Percentiles rank a stretch among this genome's conserved stretches.
phyloP scores from a whole-genome alignment of 2,888 invertebrate genomes.

The Euzetes globulus region DNA sequence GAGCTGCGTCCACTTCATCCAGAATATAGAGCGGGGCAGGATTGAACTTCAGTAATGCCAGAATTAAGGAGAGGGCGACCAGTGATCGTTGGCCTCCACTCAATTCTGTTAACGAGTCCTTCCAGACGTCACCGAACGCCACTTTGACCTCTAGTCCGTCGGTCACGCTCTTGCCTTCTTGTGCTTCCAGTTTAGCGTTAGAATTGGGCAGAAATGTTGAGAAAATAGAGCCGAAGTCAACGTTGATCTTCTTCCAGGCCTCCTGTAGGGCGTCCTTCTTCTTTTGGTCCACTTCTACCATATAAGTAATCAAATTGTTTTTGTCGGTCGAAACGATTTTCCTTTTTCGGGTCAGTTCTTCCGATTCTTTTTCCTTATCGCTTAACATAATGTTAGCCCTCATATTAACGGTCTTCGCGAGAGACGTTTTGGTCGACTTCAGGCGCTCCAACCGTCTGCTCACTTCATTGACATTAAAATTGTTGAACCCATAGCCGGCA shows the following conservation, averaged over 20 bases:
- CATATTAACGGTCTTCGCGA: constrained; percentile 66
- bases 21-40: constrained; percentile 97
- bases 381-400: constrained; percentile 77
- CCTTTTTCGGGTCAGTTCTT: constrained; percentile 62
- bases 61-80: constrained; percentile 87
- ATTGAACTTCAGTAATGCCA: constrained; percentile 92
- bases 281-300: constrained; percentile 79
- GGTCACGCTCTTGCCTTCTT: constrained; percentile 63
- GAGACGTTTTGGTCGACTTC: constrained; percentile 57
- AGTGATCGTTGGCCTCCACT: constrained; percentile 92
- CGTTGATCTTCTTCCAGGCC: constrained; percentile 76
- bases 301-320: constrained; percentile 64
- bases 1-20: constrained; percentile 97
- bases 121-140: constrained; percentile 87
- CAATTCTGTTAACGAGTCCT: constrained; percentile 87
- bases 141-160: constrained; percentile 72
- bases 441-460: constrained; percentile 54
- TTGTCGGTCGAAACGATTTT: constrained; percentile 67
- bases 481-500: constrained; percentile 62
- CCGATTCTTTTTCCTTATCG: constrained; percentile 74
- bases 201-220: constrained; percentile 82
- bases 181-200: constrained; percentile 71
- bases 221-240: constrained; percentile 92
- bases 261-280: constrained; percentile 71
- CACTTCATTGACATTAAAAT: constrained; percentile 50